Evolutionary conservation across 2,888 invertebrate species (phyloP).

Genomic region (Xestia rhomboidea): DNA sequence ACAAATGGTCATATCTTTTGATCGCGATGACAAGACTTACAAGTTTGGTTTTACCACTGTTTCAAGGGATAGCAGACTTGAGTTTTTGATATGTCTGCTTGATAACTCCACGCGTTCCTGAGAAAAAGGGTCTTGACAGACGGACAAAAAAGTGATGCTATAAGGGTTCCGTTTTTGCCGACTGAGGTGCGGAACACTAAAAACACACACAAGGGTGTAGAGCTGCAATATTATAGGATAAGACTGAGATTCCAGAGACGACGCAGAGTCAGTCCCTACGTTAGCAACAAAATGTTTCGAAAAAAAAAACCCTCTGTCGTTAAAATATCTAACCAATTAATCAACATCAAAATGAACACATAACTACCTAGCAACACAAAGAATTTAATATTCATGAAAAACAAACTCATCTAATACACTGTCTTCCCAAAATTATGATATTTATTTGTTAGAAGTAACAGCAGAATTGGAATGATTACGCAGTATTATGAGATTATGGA

Average conservation of each 20-base stretch:
- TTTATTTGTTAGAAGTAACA: conserved; percentile 66
- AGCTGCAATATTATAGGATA: not conserved
- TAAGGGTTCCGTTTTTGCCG: no score
- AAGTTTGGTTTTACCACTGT: no score
- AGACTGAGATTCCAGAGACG: not conserved
- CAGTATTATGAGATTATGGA: conserved; percentile 65
- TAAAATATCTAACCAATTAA: conserved; percentile 8
- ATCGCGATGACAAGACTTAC: no score
- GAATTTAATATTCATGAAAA: conserved; percentile 51
- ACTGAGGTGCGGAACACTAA: no score
- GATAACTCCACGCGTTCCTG: no score
- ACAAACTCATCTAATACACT: conserved; percentile 38
- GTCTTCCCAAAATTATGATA: conserved; percentile 51
- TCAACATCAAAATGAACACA: conserved; percentile 10
- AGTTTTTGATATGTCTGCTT: no score
- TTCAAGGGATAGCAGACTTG: no score
- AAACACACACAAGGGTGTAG: not conserved
- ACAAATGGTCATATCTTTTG: no score
- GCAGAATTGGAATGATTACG: conserved; percentile 65
- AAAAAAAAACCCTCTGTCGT: not conserved
- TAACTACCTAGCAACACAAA: not conserved
- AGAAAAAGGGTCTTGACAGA: no score
- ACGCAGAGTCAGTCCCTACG: not conserved
- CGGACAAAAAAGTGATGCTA: no score
- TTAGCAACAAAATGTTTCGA: not conserved